Evolutionary conservation across 2,113 vertebrate species (phyloP).

Genomic region (Antidorcas marsupialis): DNA sequence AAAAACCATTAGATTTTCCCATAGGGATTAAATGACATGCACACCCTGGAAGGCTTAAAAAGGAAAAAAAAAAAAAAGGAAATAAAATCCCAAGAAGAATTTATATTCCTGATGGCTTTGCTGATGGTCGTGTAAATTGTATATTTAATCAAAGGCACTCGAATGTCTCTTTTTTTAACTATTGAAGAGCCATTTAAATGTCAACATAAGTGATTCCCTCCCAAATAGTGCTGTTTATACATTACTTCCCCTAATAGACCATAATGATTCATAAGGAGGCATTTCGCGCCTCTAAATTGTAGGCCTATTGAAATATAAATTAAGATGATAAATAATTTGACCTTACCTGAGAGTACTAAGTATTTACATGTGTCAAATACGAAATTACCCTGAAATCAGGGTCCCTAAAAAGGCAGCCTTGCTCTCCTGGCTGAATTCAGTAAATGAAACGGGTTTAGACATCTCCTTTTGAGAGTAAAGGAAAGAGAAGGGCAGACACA

Average conservation of each 20-base stretch:
- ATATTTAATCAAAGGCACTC: constrained; percentile 71
- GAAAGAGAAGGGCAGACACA: too few relatives aligned
- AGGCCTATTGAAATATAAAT: constrained; percentile 73
- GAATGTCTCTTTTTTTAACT: constrained; percentile 58
- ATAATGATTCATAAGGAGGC: constrained; percentile 71
- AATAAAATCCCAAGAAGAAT: constrained; percentile 59
- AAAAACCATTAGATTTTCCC: constrained; percentile 28
- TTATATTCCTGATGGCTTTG: constrained; percentile 61
- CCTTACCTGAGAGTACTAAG: constrained; percentile 70
- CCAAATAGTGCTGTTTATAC: constrained; percentile 70
- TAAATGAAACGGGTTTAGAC: constrained; percentile 53
- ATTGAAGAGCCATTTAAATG: constrained; percentile 75
- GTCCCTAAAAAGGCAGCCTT: constrained; percentile 54
- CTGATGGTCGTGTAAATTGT: constrained; percentile 70
- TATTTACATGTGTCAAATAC: constrained; percentile 71
- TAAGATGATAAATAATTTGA: constrained; percentile 77
- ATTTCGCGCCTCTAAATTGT: constrained; percentile 69
- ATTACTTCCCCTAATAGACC: constrained; percentile 71
- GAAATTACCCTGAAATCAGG: constrained; percentile 65
- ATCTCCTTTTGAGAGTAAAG: neutral
- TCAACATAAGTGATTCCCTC: constrained; percentile 72
- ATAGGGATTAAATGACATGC: constrained; percentile 31
- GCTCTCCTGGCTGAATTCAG: constrained; percentile 24
- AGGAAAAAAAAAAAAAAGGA: neutral
- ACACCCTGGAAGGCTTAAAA: neutral